Evolutionary conservation across 2,113 vertebrate species (phyloP).

Genomic region (Zosterops japonicus): DNA sequence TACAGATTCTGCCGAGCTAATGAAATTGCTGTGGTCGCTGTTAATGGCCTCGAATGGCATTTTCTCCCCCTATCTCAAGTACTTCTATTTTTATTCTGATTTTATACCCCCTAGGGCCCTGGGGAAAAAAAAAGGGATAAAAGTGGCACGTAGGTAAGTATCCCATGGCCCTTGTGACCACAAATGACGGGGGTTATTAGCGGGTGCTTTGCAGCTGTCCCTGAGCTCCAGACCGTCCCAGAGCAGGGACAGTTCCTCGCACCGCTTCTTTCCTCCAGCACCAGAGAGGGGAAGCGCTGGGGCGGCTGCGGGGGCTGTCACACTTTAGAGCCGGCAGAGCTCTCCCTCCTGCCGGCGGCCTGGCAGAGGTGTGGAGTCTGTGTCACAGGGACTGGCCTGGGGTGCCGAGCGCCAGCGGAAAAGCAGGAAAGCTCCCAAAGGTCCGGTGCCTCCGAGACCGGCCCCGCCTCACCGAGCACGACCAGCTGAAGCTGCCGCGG

Average conservation of each 20-base stretch:
- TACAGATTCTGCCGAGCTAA: neutral
- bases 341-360: neutral
- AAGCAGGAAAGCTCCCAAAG: neutral
- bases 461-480: neutral
- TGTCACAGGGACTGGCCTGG: neutral
- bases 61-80: neutral
- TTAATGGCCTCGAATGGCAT: neutral
- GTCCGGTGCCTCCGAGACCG: neutral
- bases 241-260: neutral
- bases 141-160: neutral
- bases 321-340: neutral
- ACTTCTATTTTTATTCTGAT: neutral
- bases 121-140: neutral
- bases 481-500: neutral
- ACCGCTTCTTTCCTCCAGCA: neutral
- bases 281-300: neutral
- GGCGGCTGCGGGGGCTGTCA: too few relatives aligned
- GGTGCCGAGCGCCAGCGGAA: neutral
- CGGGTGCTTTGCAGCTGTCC: accelerated
- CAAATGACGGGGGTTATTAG: neutral
- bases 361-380: neutral
- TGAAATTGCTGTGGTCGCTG: neutral
- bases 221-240: neutral
- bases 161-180: neutral
- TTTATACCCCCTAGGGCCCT: neutral